These are phyloP conservation scores for Scrobipalpa costella DNA, from an alignment of 2,888 invertebrate genomes.

Conservation along the genomic window DNA sequence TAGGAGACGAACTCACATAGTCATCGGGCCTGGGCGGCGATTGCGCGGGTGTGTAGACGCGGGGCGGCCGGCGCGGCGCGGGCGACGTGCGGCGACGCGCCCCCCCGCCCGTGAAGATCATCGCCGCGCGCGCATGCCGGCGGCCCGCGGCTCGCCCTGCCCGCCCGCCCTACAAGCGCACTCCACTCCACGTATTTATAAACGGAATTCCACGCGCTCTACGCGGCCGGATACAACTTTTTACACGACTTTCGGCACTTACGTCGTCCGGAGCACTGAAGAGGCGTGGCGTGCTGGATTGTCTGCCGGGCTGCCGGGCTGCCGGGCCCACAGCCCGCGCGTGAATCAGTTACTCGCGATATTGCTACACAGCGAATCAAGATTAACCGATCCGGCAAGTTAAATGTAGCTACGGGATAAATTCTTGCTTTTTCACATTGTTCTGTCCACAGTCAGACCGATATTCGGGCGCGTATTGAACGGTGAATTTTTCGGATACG, in stretches of 20 bases:
- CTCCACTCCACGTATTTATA: slow-evolving; percentile 66
- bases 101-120: slow-evolving; percentile 80
- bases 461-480: too few relatives aligned
- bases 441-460: too few relatives aligned
- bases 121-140: slow-evolving; percentile 63
- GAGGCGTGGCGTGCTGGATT: slow-evolving; percentile 60
- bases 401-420: background rate
- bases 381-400: slow-evolving; percentile 34
- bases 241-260: slow-evolving; percentile 80
- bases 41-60: slow-evolving; percentile 52
- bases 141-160: slow-evolving; percentile 28
- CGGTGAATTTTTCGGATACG: too few relatives aligned
- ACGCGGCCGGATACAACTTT: slow-evolving; percentile 78
- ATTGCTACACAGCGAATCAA: slow-evolving; percentile 41
- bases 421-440: background rate
- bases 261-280: slow-evolving; percentile 77
- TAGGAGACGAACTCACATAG: slow-evolving; percentile 54
- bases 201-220: slow-evolving; percentile 75
- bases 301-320: slow-evolving; percentile 55
- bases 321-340: too few relatives aligned
- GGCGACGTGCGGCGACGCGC: slow-evolving; percentile 75
- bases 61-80: slow-evolving; percentile 51
- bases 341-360: slow-evolving; percentile 58
- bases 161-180: background rate
- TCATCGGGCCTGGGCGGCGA: slow-evolving; percentile 49